These are phyloP conservation scores for Oceanodroma tethys DNA, from an alignment of 2,113 vertebrate species.

Conservation along the genomic window DNA sequence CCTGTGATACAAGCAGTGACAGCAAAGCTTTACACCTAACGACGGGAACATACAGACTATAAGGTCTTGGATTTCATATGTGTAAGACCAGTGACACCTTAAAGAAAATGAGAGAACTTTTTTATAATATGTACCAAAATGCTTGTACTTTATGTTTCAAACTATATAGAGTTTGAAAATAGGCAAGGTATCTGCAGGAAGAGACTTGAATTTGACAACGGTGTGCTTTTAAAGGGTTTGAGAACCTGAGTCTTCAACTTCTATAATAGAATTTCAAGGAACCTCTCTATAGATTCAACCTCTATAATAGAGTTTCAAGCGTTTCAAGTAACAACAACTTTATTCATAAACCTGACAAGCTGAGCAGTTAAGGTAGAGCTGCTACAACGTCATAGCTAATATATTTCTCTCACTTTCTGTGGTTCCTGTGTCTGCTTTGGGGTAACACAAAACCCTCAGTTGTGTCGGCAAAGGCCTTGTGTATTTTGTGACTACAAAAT, in stretches of 20 bases:
- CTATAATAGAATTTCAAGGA: not conserved
- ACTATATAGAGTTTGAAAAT: not conserved
- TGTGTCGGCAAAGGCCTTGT: accelerated
- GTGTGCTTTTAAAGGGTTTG: not conserved
- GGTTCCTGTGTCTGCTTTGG: not conserved
- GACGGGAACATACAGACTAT: not conserved
- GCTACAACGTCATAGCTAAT: not conserved
- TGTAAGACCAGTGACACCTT: not conserved
- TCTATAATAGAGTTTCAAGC: not conserved
- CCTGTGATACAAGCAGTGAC: not conserved
- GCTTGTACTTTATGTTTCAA: not conserved
- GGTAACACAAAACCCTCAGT: not conserved
- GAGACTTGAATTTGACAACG: accelerated
- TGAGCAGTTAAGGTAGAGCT: not conserved
- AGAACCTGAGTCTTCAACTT: not conserved
- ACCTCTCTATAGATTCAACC: not conserved
- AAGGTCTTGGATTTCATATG: not conserved
- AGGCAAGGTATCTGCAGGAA: not conserved
- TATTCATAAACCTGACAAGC: not conserved
- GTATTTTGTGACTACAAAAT: not conserved
- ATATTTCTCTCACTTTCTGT: not conserved
- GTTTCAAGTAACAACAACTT: not conserved
- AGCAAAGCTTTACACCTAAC: not conserved
- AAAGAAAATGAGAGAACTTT: not conserved
- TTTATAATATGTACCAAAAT: not conserved